Percentiles rank a stretch among this genome's conserved stretches.
Conservation (phyloP, 1,140 invertebrate species). For the Lepidurus packardi region DNA sequence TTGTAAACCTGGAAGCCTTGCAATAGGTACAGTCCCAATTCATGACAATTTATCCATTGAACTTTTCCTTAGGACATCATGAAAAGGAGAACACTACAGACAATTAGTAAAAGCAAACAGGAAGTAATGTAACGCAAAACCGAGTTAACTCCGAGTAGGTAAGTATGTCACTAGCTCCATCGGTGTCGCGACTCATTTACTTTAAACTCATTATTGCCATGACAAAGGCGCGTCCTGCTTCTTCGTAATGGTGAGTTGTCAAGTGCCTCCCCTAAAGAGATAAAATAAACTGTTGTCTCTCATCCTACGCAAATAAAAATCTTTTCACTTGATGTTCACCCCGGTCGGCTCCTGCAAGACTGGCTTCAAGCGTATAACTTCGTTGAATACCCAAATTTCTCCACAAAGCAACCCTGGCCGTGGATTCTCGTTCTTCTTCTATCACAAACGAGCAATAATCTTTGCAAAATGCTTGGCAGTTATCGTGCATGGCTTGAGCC, state of each 20-base stretch:
- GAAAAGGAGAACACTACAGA: too few species aligned
- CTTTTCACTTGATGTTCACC: background rate
- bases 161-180: too few species aligned
- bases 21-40: too few species aligned
- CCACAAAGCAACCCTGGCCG: constrained; percentile 79
- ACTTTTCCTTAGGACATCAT: too few species aligned
- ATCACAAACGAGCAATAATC: constrained; percentile 71
- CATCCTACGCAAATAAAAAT: background rate
- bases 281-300: background rate
- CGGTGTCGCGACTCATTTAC: background rate
- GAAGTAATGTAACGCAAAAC: too few species aligned
- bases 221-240: background rate
- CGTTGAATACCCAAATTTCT: constrained; percentile 66
- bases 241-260: background rate
- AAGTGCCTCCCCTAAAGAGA: background rate
- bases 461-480: constrained; percentile 63
- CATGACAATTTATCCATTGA: too few species aligned
- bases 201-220: background rate
- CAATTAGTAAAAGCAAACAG: too few species aligned
- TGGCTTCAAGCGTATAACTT: constrained; percentile 81
- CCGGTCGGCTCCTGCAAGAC: constrained; percentile 39
- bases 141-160: too few species aligned
- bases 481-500: constrained; percentile 62
- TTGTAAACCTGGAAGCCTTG: too few species aligned
- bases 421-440: constrained; percentile 70